Evolutionary conservation across 2,888 invertebrate genomes (phyloP).

Genomic region (Brachylomia viminalis): DNA sequence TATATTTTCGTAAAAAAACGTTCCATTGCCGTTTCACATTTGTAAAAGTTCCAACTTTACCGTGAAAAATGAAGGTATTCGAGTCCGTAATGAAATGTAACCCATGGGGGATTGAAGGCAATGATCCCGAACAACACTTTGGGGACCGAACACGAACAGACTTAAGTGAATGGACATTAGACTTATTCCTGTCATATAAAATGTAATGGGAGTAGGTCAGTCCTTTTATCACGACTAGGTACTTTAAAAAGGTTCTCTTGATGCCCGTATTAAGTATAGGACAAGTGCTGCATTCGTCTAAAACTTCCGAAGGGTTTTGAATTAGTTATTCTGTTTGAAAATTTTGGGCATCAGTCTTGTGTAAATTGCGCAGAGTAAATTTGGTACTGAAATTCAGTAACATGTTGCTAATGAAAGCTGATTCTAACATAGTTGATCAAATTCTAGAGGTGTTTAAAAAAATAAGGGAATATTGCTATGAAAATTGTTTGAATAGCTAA

Average conservation of each 20-base stretch:
- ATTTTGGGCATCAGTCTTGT: not conserved
- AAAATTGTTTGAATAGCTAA: not conserved
- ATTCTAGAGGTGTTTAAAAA: not conserved
- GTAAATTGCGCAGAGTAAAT: not conserved
- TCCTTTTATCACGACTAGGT: constrained; percentile 49
- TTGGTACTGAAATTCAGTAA: constrained; percentile 1
- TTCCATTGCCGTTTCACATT: constrained; percentile 5
- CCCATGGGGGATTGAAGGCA: constrained; percentile 39
- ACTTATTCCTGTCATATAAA: constrained; percentile 61
- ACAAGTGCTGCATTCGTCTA: constrained; percentile 27
- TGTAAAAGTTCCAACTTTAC: constrained; percentile 6
- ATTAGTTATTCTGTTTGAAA: constrained; percentile 20
- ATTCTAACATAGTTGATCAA: not conserved
- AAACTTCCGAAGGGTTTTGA: constrained; percentile 19
- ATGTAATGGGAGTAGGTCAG: constrained; percentile 51
- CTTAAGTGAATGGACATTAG: constrained; percentile 63
- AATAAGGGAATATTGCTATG: not conserved
- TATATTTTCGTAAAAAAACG: not conserved
- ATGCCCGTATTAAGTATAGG: constrained; percentile 32
- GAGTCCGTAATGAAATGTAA: constrained; percentile 51
- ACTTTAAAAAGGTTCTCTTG: constrained; percentile 45
- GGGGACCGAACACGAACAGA: constrained; percentile 50
- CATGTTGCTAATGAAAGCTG: not conserved
- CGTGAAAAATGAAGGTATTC: constrained; percentile 36
- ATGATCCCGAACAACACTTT: constrained; percentile 58